Percentiles rank a stretch among this genome's conserved stretches.
Conservation (phyloP, 2,797 vertebrate genomes). For the Mus caroli region DNA sequence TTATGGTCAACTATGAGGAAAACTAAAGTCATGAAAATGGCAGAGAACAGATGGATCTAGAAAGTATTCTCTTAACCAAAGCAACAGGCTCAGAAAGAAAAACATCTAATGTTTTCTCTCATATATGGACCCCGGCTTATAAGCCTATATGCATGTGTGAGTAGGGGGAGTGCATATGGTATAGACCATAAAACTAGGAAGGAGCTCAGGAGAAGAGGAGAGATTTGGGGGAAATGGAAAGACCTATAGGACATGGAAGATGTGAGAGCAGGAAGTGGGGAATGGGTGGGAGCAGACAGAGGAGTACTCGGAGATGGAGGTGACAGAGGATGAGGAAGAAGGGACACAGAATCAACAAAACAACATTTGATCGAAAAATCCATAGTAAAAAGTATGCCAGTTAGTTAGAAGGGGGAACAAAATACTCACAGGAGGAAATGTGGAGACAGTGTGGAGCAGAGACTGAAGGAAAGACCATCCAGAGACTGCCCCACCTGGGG, state of each 20-base stretch:
- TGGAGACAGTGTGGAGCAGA: too few species aligned
- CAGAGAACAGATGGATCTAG: neutral
- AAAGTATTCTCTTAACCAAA: neutral
- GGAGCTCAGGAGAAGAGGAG: neutral
- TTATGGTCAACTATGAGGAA: neutral
- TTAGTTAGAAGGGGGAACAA: neutral
- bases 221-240: neutral
- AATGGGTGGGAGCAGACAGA: too few species aligned
- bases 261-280: neutral
- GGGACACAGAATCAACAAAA: too few species aligned
- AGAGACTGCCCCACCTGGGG: too few species aligned
- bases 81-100: neutral
- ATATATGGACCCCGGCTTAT: fast-evolving
- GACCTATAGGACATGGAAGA: too few species aligned
- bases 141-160: neutral
- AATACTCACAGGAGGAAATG: too few species aligned
- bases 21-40: neutral
- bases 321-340: neutral
- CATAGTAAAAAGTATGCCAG: neutral
- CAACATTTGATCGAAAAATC: neutral
- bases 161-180: too few species aligned
- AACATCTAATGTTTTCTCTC: neutral
- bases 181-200: neutral
- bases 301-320: neutral
- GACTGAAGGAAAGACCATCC: too few species aligned